Conservation (phyloP, 2,113 vertebrate species). For the Nothoprocta perdicaria region DNA sequence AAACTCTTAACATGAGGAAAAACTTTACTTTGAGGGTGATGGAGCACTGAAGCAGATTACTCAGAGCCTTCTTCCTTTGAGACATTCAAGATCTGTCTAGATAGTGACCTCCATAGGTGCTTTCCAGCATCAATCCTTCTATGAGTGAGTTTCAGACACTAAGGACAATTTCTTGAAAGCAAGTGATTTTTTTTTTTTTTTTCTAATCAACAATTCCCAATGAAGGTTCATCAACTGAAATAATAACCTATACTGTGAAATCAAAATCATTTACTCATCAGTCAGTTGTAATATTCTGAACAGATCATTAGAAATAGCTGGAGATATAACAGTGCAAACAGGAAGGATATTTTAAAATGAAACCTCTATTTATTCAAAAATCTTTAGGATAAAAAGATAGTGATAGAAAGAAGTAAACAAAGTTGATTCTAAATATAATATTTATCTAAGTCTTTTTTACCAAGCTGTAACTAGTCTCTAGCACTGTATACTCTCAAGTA, state of each 20-base stretch:
- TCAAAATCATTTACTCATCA: not conserved
- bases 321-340: not conserved
- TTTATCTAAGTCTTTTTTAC: not conserved
- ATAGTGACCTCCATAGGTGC: too few species aligned
- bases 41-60: too few species aligned
- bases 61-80: too few species aligned
- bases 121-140: too few species aligned
- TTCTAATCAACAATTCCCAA: not conserved
- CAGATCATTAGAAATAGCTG: not conserved
- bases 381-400: not conserved
- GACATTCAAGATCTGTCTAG: too few species aligned
- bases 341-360: conserved; percentile 11
- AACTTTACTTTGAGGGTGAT: too few species aligned
- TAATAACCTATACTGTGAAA: not conserved
- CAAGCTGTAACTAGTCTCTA: not conserved
- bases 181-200: not conserved
- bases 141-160: not conserved
- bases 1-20: too few species aligned
- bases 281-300: not conserved
- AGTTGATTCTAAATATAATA: not conserved
- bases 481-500: not conserved
- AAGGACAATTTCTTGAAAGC: not conserved
- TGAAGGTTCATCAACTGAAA: not conserved
- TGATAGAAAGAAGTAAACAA: not conserved
- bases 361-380: not conserved